Evolutionary conservation across 1,140 invertebrate species (phyloP), one percentile per base, ranked within the genome.

Genomic region (Zaprionus gabonicus): DNA sequence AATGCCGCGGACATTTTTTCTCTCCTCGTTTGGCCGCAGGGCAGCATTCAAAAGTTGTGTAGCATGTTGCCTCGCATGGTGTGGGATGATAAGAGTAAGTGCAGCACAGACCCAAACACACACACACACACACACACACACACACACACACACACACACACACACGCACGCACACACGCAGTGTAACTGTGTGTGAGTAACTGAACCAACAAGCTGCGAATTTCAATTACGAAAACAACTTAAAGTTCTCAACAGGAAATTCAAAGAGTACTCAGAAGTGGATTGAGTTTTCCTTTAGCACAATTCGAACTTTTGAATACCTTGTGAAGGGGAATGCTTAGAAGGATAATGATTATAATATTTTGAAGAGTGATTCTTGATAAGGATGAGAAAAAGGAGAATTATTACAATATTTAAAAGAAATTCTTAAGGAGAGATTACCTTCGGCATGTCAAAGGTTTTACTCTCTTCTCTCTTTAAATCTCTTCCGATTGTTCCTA

Each of bases 141-240:
- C 6, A 20, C 17, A 9, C 15, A 6, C 38, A 5, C 9, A 25
- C 46, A 49, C 20, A 20, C 20, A 34, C 4, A 23, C n/a, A 34
- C 9, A 44, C 46, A 5, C 9, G 13, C 46, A 49, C 44, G 17
- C 6, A 20, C 17, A 9, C 15, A 6, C 38, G 1, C 4, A 4
- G 6, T 38, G 31, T 41, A 34, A 31, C 23, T 17, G 13, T 27
- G 28, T 27, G 6, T 23, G 41, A 28, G 44, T 46, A 20, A 38
- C 20, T 64, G 58, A 36, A 51, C 15, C 31, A 53, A 25, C 56
- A 56, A 51, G 25, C 58, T 71, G 76, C 56, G 66, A 75, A 38
- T 81, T 77, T 80, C 81, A 66, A 82, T 79, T 82, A 69, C 60
- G 15, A 53, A 38, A 49, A 5, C 53, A 44, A 69, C 60, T 75